Percentiles rank a stretch among this genome's conserved stretches.
Conservation (phyloP, 1,140 invertebrate species). For the Drosophila sucinea region DNA sequence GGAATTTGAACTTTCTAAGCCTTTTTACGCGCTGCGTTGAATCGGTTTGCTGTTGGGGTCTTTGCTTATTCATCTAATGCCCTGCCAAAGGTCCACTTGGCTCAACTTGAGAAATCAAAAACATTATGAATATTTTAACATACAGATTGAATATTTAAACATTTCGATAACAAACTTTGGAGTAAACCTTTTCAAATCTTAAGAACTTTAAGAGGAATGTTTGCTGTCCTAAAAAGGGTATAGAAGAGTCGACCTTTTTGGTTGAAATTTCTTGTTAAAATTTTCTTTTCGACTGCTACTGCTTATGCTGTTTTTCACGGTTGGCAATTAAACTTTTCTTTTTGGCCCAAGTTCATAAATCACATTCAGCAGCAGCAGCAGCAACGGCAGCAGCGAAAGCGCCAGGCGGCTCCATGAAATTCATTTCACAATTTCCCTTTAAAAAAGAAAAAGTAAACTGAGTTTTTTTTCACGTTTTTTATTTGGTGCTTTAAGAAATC, state of each 20-base stretch:
- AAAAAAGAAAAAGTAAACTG: not conserved
- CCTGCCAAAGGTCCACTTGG: conserved; percentile 6
- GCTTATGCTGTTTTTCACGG: conserved; percentile 74
- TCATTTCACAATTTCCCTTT: not conserved
- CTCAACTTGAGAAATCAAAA: not conserved
- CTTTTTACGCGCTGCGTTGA: conserved; percentile 75
- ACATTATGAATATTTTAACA: not conserved
- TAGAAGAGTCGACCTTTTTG: conserved; percentile 17
- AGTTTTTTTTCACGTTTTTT: conserved; percentile 25
- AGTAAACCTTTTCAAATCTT: not conserved
- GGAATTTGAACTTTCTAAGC: conserved; percentile 82
- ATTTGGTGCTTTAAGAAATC: conserved; percentile 35
- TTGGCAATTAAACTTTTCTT: conserved; percentile 81
- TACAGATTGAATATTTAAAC: conserved; percentile 5
- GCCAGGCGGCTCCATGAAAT: conserved; percentile 9
- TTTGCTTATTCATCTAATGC: conserved; percentile 34
- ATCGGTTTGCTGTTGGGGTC: conserved; percentile 41
- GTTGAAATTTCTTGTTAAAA: conserved; percentile 33
- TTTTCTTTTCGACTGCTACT: conserved; percentile 50
- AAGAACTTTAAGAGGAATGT: not conserved
- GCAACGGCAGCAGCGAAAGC: conserved; percentile 9
- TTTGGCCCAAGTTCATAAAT: conserved; percentile 74
- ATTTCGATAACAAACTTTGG: not conserved
- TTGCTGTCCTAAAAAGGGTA: conserved; percentile 16
- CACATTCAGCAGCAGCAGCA: conserved; percentile 69